A percentile compares a stretch with the other conserved stretches of the same genome.
These are phyloP conservation scores for Anhinga rufa DNA, from an alignment of 2,113 vertebrate species.

Conservation along the genomic window DNA sequence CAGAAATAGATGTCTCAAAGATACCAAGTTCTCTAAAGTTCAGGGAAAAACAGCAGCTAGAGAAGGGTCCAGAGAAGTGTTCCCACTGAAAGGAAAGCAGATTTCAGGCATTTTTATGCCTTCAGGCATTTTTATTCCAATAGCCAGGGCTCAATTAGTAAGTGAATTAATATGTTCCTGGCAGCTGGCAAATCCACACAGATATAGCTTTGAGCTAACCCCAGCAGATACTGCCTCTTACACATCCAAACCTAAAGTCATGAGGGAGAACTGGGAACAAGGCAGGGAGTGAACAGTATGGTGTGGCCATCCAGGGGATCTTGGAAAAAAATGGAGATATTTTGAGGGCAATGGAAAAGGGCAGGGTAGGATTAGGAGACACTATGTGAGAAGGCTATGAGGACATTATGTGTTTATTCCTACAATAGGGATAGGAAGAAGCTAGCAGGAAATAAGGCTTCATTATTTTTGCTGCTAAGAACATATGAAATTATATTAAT, in stretches of 20 bases:
- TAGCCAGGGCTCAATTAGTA: background rate
- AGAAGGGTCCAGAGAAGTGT: background rate
- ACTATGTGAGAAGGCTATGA: background rate
- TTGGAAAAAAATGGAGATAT: background rate
- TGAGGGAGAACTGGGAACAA: background rate
- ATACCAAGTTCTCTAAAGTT: background rate
- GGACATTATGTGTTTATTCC: background rate
- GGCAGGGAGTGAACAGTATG: background rate
- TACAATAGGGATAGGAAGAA: background rate
- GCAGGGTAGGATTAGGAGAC: background rate
- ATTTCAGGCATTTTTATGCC: background rate
- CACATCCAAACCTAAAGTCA: background rate
- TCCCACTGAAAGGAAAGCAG: background rate
- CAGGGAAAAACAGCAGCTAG: background rate
- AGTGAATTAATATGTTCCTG: background rate
- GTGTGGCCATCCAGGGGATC: background rate
- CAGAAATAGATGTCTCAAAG: background rate
- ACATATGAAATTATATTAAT: background rate
- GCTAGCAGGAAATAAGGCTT: background rate
- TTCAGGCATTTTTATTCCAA: conserved; percentile 7
- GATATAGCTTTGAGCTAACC: background rate
- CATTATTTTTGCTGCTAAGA: background rate
- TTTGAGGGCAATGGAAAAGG: background rate
- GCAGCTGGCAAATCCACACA: background rate
- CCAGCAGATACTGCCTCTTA: background rate